A percentile compares a stretch with the other conserved stretches of the same genome.
These are phyloP conservation scores for Lithophane semibrunnea DNA, from an alignment of 2,888 invertebrate species.

Conservation along the genomic window DNA sequence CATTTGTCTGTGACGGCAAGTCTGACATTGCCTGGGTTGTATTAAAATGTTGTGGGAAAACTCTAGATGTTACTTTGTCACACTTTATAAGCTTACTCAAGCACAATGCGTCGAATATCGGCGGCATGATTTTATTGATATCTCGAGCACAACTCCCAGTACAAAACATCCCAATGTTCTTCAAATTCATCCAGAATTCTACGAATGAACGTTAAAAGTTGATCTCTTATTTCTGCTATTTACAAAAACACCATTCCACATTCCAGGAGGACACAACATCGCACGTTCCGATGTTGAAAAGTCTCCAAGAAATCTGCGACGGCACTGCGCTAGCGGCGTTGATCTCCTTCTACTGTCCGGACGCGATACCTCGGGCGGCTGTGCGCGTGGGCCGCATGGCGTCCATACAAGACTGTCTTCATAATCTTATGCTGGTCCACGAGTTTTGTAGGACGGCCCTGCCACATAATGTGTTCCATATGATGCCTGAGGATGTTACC, in stretches of 20 bases:
- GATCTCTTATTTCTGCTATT: neutral
- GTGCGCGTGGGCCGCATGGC: conserved; percentile 91
- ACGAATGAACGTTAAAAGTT: too few relatives aligned
- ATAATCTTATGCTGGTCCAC: conserved; percentile 96
- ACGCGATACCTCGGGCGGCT: conserved; percentile 89
- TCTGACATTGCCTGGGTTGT: neutral
- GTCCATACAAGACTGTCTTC: conserved; percentile 96
- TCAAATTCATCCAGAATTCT: neutral
- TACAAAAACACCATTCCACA: neutral
- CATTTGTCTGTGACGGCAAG: neutral
- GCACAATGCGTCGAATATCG: neutral
- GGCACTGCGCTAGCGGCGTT: conserved; percentile 97
- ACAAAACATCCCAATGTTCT: neutral
- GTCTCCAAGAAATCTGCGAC: conserved; percentile 97
- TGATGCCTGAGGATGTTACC: conserved; percentile 98
- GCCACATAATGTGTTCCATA: conserved; percentile 97
- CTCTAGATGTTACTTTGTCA: neutral
- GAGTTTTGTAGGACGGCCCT: conserved; percentile 96
- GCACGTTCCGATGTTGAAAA: conserved; percentile 93
- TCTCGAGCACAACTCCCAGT: neutral
- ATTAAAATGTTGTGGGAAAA: neutral
- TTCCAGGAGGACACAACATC: conserved; percentile 90
- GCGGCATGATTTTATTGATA: too few relatives aligned
- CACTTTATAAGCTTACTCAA: neutral
- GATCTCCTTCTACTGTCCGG: conserved; percentile 96